Evolutionary conservation across 2,888 invertebrate genomes (phyloP).

Genomic region (Stenurella melanura): DNA sequence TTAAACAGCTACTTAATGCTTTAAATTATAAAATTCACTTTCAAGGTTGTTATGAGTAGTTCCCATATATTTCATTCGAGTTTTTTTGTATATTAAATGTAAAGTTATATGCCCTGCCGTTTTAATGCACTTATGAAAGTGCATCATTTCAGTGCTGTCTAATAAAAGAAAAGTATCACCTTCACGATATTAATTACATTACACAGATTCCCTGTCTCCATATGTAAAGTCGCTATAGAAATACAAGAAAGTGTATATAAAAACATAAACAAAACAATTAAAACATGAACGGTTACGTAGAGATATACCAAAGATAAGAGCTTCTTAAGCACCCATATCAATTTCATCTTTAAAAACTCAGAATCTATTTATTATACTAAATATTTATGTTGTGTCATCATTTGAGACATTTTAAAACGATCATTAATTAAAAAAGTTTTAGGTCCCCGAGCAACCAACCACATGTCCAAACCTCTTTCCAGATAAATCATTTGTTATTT

Average conservation of each 20-base stretch:
- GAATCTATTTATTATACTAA: constrained; percentile 53
- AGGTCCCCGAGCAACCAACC: constrained; percentile 52
- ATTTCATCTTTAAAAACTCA: constrained; percentile 48
- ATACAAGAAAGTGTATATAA: not conserved
- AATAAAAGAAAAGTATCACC: constrained; percentile 4
- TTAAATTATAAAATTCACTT: too few relatives aligned
- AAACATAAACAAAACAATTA: constrained; percentile 31
- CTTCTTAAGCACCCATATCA: constrained; percentile 44
- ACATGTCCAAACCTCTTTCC: constrained; percentile 52
- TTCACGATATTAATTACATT: not conserved
- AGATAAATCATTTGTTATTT: constrained; percentile 68
- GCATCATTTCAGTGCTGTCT: too few relatives aligned
- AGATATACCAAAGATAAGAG: constrained; percentile 21
- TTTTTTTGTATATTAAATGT: too few relatives aligned
- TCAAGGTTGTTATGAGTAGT: too few relatives aligned
- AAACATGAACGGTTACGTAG: constrained; percentile 1
- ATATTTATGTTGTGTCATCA: constrained; percentile 58
- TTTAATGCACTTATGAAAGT: too few relatives aligned
- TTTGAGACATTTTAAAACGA: constrained; percentile 60
- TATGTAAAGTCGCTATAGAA: not conserved
- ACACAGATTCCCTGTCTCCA: too few relatives aligned
- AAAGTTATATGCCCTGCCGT: too few relatives aligned
- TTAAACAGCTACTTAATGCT: too few relatives aligned
- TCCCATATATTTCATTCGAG: too few relatives aligned
- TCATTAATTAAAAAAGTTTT: constrained; percentile 59